These are phyloP conservation scores for Microctonus brassicae DNA, from an alignment of 2,888 invertebrate species.

Conservation along the genomic window DNA sequence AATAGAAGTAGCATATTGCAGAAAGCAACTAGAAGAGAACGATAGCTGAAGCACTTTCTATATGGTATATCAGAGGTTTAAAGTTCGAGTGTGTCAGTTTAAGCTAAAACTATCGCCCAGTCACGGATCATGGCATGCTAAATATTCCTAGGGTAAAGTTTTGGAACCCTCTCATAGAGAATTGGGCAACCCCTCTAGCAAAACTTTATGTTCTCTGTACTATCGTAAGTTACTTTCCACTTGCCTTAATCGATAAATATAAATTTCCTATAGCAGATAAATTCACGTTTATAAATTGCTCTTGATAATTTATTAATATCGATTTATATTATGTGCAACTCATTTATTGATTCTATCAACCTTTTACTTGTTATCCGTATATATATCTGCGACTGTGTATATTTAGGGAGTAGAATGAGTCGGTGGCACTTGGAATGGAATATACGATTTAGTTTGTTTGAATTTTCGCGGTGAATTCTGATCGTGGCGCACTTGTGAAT, in stretches of 20 bases:
- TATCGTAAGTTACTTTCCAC: not conserved
- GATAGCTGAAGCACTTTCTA: constrained; percentile 47
- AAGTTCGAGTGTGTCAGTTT: constrained; percentile 58
- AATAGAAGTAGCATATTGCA: constrained; percentile 46
- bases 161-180: constrained; percentile 33
- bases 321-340: not conserved
- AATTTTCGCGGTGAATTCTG: constrained; percentile 20
- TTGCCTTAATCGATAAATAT: constrained; percentile 29
- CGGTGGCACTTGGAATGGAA: not conserved
- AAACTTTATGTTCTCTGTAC: not conserved
- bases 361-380: not conserved
- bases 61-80: not conserved
- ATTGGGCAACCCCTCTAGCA: constrained; percentile 22
- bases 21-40: constrained; percentile 32
- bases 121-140: constrained; percentile 46
- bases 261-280: not conserved
- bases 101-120: constrained; percentile 55
- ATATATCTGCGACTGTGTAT: not conserved
- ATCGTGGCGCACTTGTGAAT: constrained; percentile 29
- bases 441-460: not conserved
- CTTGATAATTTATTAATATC: not conserved
- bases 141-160: constrained; percentile 35
- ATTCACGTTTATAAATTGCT: not conserved
- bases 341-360: not conserved
- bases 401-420: not conserved